These are phyloP conservation scores for Gallinago jamesoni DNA, from an alignment of 2,113 vertebrate species.

Conservation along the genomic window DNA sequence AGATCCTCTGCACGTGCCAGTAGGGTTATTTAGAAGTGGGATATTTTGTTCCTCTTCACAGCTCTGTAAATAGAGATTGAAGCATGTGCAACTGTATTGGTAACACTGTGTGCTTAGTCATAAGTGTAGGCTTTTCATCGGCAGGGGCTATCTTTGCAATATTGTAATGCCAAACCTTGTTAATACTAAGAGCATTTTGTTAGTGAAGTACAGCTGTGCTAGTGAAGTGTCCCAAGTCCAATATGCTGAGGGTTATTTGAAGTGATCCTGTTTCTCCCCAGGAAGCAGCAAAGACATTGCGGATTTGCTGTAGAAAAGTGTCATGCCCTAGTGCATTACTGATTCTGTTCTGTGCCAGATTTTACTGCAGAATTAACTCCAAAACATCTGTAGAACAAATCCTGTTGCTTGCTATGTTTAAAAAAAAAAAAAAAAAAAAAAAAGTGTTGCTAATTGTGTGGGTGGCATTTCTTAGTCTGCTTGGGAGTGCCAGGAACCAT, in stretches of 20 bases:
- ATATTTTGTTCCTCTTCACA: background rate
- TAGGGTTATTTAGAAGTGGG: background rate
- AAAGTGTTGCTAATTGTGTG: background rate
- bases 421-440: background rate
- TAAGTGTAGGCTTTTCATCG: background rate
- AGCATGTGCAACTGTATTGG: background rate
- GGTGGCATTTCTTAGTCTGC: conserved; percentile 48
- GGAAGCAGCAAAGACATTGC: background rate
- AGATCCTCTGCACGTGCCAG: background rate
- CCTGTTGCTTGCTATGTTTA: background rate
- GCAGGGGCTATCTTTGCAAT: background rate
- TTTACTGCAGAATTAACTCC: conserved; percentile 20
- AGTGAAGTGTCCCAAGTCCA: background rate
- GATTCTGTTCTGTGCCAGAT: background rate
- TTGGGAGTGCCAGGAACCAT: conserved; percentile 34
- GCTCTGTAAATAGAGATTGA: background rate
- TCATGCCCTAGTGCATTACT: background rate
- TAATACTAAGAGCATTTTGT: background rate
- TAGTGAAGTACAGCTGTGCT: background rate
- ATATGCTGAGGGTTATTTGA: background rate
- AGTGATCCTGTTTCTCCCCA: background rate
- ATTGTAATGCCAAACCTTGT: background rate
- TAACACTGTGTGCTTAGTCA: background rate
- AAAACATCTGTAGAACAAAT: conserved; percentile 27
- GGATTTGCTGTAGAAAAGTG: background rate